Evolutionary conservation across 1,140 invertebrate species (phyloP).

Genomic region (Drosophila pruinosa): DNA sequence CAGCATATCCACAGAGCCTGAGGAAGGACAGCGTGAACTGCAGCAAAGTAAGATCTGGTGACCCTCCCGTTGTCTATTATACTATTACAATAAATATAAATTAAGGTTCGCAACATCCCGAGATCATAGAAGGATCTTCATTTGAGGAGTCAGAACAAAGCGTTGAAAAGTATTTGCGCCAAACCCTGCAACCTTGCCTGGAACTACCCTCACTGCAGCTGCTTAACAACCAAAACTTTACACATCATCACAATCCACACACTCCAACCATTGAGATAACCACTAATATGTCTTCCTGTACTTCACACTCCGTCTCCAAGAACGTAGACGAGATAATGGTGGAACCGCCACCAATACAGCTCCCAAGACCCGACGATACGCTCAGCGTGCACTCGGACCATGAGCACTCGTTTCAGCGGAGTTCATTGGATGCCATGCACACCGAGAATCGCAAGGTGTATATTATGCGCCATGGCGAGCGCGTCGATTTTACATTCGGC

Average conservation of each 20-base stretch:
- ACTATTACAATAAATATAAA: not conserved
- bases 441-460: constrained; percentile 84
- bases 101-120: constrained; percentile 57
- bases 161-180: constrained; percentile 74
- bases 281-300: constrained; percentile 67
- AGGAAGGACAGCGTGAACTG: constrained; percentile 62
- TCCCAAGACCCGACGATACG: constrained; percentile 67
- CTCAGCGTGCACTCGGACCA: constrained; percentile 69
- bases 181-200: constrained; percentile 72
- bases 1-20: constrained; percentile 75
- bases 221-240: constrained; percentile 51
- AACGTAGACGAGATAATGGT: constrained; percentile 73
- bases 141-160: constrained; percentile 80
- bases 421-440: constrained; percentile 32
- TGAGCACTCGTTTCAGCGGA: constrained; percentile 41
- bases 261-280: constrained; percentile 75
- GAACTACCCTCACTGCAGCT: constrained; percentile 67
- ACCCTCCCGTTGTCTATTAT: not conserved
- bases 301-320: constrained; percentile 47
- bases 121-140: constrained; percentile 71
- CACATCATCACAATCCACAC: constrained; percentile 64
- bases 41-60: constrained; percentile 43
- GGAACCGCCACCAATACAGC: constrained; percentile 56
- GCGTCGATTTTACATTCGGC: constrained; percentile 96
- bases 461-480: constrained; percentile 89